phyloP scores from a whole-genome alignment of 2,797 vertebrate genomes.

The Parotocinclus haroldoi region DNA sequence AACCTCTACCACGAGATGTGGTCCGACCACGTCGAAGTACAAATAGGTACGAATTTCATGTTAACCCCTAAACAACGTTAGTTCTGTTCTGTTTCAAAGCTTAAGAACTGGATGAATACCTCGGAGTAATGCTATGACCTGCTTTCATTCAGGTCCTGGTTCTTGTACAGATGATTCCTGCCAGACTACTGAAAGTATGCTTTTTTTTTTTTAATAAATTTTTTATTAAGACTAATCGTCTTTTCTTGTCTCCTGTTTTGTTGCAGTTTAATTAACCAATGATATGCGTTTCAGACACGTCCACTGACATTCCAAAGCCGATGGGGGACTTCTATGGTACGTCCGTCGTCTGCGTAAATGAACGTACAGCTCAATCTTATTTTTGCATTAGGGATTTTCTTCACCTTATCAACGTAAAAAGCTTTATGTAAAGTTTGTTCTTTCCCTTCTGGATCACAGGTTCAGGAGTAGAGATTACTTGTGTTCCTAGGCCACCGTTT shows the following conservation, averaged over 20 bases:
- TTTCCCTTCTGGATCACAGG: no score
- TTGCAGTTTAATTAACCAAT: not conserved
- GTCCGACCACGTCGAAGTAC: slow-evolving; percentile 69
- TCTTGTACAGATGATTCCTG: slow-evolving; percentile 60
- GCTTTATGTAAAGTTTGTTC: no score
- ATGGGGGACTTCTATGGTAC: slow-evolving; percentile 49
- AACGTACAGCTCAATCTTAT: not conserved
- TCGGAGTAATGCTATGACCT: not conserved
- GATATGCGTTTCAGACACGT: slow-evolving; percentile 18
- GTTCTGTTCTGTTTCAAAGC: no score
- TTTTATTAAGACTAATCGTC: not conserved
- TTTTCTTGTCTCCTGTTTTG: not conserved
- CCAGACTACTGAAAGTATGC: slow-evolving; percentile 50
- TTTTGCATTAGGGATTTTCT: no score
- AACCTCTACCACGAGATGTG: slow-evolving; percentile 78
- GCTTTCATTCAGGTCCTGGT: slow-evolving; percentile 40
- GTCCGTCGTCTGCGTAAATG: not conserved
- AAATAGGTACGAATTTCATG: slow-evolving; percentile 67
- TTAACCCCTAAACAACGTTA: not conserved
- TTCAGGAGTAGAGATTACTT: no score
- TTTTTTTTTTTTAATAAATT: no score
- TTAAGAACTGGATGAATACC: not conserved
- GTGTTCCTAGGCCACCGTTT: no score
- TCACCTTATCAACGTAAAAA: no score
- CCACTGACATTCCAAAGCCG: slow-evolving; percentile 25